Conservation (phyloP, 2,113 vertebrate species). For the Opisthocomus hoazin region DNA sequence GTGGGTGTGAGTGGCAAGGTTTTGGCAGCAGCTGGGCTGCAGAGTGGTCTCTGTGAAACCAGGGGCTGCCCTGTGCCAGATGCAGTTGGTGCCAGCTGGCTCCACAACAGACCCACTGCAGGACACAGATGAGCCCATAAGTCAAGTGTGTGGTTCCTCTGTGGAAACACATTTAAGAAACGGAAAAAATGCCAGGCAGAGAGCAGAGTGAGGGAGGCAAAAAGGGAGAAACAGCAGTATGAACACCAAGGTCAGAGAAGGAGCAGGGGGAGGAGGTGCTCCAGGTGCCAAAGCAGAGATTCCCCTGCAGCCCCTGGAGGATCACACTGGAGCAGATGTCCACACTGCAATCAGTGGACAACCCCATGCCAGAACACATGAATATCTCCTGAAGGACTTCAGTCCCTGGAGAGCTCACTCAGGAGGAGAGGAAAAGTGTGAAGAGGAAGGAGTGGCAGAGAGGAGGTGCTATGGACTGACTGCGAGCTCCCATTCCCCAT, state of each 20-base stretch:
- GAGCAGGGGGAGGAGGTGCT: not conserved
- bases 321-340: not conserved
- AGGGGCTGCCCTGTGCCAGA: not conserved
- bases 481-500: accelerated
- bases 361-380: accelerated
- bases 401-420: not conserved
- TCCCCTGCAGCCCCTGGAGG: accelerated
- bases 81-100: not conserved
- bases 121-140: not conserved
- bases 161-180: not conserved
- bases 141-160: not conserved
- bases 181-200: not conserved
- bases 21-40: not conserved
- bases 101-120: not conserved
- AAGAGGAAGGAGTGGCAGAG: not conserved
- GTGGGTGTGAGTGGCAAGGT: not conserved
- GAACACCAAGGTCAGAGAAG: not conserved
- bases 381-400: not conserved
- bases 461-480: not conserved
- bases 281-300: not conserved
- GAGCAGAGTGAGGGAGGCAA: not conserved
- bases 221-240: not conserved
- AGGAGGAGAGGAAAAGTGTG: not conserved
- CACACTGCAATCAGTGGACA: too few species aligned
- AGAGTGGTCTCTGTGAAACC: not conserved